Percentiles rank a stretch among this genome's conserved stretches.
Conservation (phyloP, 2,888 invertebrate species). For the Thumatha senex region DNA sequence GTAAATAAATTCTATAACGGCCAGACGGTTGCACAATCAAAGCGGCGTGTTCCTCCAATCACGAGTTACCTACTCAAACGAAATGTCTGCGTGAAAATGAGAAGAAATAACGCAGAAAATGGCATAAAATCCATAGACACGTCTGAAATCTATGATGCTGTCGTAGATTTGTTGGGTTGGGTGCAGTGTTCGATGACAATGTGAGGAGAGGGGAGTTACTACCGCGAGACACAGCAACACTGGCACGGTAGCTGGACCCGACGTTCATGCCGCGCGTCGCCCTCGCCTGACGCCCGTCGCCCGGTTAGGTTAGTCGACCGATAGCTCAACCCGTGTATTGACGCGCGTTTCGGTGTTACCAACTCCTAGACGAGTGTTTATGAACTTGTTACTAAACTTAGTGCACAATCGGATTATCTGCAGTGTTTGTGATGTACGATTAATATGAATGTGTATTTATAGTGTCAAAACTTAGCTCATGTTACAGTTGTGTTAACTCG, state of each 20-base stretch:
- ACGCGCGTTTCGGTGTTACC: conserved; percentile 40
- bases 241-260: conserved; percentile 35
- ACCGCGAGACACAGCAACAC: conserved; percentile 51
- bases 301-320: conserved; percentile 62
- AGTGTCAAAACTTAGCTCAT: conserved; percentile 52
- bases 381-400: conserved; percentile 69
- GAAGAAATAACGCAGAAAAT: conserved; percentile 65
- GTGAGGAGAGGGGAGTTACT: conserved; percentile 35
- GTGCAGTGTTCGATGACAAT: conserved; percentile 52
- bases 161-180: conserved; percentile 66
- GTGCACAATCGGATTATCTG: conserved; percentile 66
- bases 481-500: conserved; percentile 55
- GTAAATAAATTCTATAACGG: conserved; percentile 49
- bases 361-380: conserved; percentile 42
- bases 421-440: conserved; percentile 73
- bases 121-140: conserved; percentile 57
- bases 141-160: conserved; percentile 63
- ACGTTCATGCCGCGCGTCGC: conserved; percentile 31
- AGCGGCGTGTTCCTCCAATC: conserved; percentile 52
- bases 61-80: conserved; percentile 50
- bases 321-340: conserved; percentile 43
- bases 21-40: conserved; percentile 1
- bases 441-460: conserved; percentile 58
- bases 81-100: conserved; percentile 59
- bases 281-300: conserved; percentile 32